Evolutionary conservation across 2,797 vertebrate species (phyloP), one percentile per base, ranked within the genome.

Genomic region (Petrocephalus schoutedeni): DNA sequence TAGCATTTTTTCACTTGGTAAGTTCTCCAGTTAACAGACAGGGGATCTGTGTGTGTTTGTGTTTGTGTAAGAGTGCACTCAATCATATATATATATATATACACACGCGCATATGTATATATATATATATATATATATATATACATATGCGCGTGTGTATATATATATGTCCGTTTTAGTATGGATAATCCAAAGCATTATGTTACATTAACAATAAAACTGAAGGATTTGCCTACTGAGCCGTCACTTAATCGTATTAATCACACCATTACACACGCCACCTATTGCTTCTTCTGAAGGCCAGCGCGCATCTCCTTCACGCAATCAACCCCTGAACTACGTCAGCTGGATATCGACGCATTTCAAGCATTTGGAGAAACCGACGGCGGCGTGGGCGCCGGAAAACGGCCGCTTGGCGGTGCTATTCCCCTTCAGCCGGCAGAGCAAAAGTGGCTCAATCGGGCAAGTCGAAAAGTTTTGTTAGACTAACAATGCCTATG

Each of bases 401-500:
- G 5, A 1, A 4, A 0, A 8, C 3, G 1, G 14, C 93, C 96
- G 82, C 90, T 45, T 91, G 93, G 91, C 86, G 94, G 91, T 89
- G 95, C 94, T 93, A 91, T 94, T 94, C 90, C 91, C 90, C 93
- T 95, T 94, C 91, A 64, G 41, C n/a, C 61, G 85, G 19, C 88
- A 21, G 53, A 83, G 80, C 10, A 91, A 64, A 87, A 90, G 53
- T 41, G 90, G 87, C 91, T 92, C 91, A 92, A 90, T 91, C 93
- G 92, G 93, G 93, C 94, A 93, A 92, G 90, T 90, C 90, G 94
- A 91, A 95, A 96, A 94, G 95, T 96, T 91, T 92, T 94, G 93
- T 95, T 95, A 93, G 92, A 95, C 89, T 91, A 93, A 91, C 93
- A 94, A 94, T 91, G 91, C 90, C 80, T 71, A 71, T 89, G 90